phyloP scores from a whole-genome alignment of 1,140 invertebrate species.

The Diorhabda carinulata region DNA sequence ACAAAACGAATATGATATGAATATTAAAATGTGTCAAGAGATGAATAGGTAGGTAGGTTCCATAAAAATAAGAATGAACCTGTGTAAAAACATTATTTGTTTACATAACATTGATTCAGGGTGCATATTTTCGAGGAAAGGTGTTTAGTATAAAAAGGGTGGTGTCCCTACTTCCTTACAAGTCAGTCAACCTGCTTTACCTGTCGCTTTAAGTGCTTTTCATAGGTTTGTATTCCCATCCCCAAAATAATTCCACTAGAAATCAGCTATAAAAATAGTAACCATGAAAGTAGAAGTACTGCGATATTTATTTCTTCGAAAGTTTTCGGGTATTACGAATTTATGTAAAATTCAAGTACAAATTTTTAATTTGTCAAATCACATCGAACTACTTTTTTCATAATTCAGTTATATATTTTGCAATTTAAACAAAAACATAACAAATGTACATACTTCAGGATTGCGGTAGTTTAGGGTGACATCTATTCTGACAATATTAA shows the following conservation, averaged over 20 bases:
- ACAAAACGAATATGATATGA: neutral
- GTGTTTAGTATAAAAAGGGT: constrained; percentile 12
- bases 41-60: neutral
- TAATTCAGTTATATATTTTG: no score
- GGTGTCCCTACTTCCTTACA: constrained; percentile 20
- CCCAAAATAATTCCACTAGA: neutral
- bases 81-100: constrained; percentile 8
- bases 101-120: constrained; percentile 2
- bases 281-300: no score
- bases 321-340: no score
- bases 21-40: constrained; percentile 1
- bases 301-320: no score
- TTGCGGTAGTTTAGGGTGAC: no score
- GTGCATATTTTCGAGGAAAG: constrained; percentile 24
- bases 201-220: constrained; percentile 25
- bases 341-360: no score
- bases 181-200: constrained; percentile 16
- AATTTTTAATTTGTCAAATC: no score
- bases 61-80: neutral
- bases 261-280: neutral
- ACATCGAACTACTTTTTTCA: no score
- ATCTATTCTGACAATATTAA: no score
- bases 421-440: no score
- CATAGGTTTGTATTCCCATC: neutral
- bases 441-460: no score